Base-by-base conservation (phyloP, 2,113 vertebrate species). In the Dipodomys stephensi region DNA sequence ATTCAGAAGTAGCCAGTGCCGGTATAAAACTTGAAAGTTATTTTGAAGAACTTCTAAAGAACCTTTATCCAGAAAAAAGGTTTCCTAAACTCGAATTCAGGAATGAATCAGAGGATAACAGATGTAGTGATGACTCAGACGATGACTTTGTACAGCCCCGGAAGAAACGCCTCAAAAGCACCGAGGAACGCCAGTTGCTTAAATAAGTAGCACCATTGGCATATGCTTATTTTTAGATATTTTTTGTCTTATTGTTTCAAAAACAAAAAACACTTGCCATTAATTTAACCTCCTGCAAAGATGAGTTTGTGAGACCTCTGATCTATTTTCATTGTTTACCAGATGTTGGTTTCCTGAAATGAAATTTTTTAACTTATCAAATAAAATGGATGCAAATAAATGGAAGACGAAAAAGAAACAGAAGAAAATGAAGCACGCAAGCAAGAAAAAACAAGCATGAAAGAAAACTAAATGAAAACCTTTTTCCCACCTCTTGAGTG, bases 1-100 rank as follows among this genome's bases (percentile, higher is more conserved):
- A 98, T 85, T 98, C 98, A 8, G 98, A 99, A 98, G 98, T 98
- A 87, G 98, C 98, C 73, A 98, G 97, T 89, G 98, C 98, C 0
- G 98, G 98, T 87, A 98, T 98, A 97, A 98, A 98, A 97, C 98
- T 99, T 44, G 97, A 98, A 98, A 98, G 82, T 0, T 98, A 98
- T 97, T 99, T 98, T 97, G 98, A 99, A 97, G 98, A 98, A 89
- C 98, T 98, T 90, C 96, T 99, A 76, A 96, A 92, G 18, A 98
- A 96, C 46, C 96, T 98, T 95, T 99, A 98, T 94, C 98, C 98
- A n/a, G 98, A 98, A 4, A 98, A 94, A 82, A 98, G 93, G 79
- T 98, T 99, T 90, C 98, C 98, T 68, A 97, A 98, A 53, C 88
- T 90, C 27, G 98, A 77, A 92, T 96, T 97, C 92, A 97, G 95